Evolutionary conservation across 64 coral and sea anemone species (phyloP).

Genomic region (Hydrozoanthus tunicans): DNA sequence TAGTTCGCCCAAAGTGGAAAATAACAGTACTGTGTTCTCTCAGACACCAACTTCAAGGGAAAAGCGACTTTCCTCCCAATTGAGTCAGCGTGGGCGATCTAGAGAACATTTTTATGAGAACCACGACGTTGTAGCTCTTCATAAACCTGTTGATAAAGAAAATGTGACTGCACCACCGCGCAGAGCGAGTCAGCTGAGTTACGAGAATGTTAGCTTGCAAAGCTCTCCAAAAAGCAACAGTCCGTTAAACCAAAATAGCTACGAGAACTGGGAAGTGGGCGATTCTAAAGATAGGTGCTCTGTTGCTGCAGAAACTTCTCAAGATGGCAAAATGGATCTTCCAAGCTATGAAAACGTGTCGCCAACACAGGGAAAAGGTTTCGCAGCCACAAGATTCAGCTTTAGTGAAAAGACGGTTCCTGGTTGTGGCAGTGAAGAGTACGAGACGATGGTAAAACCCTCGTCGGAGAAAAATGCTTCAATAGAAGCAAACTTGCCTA

Average conservation of each 20-base stretch:
- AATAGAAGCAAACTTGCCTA: background rate
- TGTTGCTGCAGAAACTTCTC: background rate
- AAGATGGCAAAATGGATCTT: background rate
- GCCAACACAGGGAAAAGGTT: background rate
- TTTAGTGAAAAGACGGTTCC: slow-evolving; percentile 7
- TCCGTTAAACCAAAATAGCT: slow-evolving; percentile 3
- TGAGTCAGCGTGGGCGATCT: slow-evolving; percentile 18
- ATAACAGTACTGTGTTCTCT: background rate
- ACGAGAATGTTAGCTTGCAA: slow-evolving; percentile 25
- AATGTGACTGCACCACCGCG: background rate
- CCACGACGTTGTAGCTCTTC: slow-evolving; percentile 16
- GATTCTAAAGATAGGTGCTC: background rate
- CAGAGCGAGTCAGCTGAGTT: slow-evolving; percentile 33
- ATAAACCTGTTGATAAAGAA: background rate
- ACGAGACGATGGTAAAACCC: slow-evolving; percentile 35
- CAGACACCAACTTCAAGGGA: background rate
- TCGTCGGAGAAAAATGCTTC: background rate
- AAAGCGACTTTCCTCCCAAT: background rate
- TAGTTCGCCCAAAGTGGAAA: background rate
- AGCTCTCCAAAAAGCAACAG: background rate
- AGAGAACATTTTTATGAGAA: slow-evolving; percentile 53
- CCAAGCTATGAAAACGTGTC: slow-evolving; percentile 50
- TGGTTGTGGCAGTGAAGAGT: slow-evolving; percentile 1
- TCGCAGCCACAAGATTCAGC: background rate
- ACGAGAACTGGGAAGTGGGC: slow-evolving; percentile 32